Evolutionary conservation across 2,888 invertebrate genomes (phyloP), one percentile per base, ranked within the genome.

Genomic region (Catocala sponsa): DNA sequence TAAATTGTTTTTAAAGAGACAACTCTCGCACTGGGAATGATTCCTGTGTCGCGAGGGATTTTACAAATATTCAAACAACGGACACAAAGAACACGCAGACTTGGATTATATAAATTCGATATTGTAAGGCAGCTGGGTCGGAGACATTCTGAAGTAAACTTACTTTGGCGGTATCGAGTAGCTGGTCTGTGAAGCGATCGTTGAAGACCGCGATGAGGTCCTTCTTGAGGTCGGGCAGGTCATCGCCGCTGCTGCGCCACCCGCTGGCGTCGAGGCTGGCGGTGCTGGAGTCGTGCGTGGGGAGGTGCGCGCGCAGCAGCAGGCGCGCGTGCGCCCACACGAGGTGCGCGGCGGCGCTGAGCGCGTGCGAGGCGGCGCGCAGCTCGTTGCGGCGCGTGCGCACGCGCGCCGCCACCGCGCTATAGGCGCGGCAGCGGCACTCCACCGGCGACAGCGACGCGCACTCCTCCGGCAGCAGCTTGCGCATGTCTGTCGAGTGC

Each of bases 271-370:
- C 9, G 69, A 55, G 5, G 2, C 12, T 1, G 1, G 11, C n/a
- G 2, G 35, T 35, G 7, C 35, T 25, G 2, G 54, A 15, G 12
- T 6, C 15, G 48, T 4, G 32, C 33, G 52, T 33, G 50, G 41
- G 48, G 61, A 64, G 12, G 0, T 2, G 65, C 66, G 70, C 71
- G 69, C 96, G 90, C 89, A 97, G 95, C 81, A 96, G 97, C 81
- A 96, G 96, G 76, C 97, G 96, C 55, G 97, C 88, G 88, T 97
- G 97, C 55, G 96, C 95, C 97, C 97, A 97, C 68, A 98, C 92
- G 65, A 98, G 94, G 81, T 97, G 96, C 54, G 95, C 92, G 4
- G 81, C 96, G 95, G 96, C 96, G 83, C 97, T 97, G 32, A 97
- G 95, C 62, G 97, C 96, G 80, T 96, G 95, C 54, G 95, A 93